Percentiles rank a stretch among this genome's conserved stretches.
phyloP scores from a whole-genome alignment of 2,888 invertebrate genomes.

The Oithona nana region DNA sequence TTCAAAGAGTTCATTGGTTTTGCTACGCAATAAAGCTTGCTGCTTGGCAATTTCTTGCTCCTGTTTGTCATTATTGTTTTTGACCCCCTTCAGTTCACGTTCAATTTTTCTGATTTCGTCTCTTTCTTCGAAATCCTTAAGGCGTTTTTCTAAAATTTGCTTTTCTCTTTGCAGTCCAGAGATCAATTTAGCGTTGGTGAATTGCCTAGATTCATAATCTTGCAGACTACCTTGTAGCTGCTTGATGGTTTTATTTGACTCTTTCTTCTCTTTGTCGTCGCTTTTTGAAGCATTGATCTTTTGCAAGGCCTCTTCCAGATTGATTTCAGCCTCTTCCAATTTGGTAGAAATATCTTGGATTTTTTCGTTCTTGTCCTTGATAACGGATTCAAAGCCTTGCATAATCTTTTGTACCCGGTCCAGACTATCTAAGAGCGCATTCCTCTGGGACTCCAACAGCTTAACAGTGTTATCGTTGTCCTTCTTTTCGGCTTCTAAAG shows the following conservation, averaged over 20 bases:
- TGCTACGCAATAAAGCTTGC: neutral
- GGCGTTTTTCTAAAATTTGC: neutral
- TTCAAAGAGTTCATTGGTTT: neutral
- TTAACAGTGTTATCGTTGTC: neutral
- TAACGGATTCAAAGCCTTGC: constrained; percentile 6
- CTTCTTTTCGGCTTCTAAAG: neutral
- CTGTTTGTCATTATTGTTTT: neutral
- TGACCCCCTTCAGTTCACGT: neutral
- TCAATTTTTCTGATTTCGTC: neutral
- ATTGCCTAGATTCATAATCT: neutral
- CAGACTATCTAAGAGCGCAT: constrained; percentile 7
- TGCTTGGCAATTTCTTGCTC: constrained; percentile 3
- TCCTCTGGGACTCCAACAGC: neutral
- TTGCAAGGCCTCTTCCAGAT: neutral
- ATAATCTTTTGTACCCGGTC: constrained; percentile 10
- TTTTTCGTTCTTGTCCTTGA: constrained; percentile 12
- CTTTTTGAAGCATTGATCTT: neutral
- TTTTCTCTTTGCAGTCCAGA: constrained; percentile 2
- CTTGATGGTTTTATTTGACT: neutral
- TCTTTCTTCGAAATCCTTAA: neutral
- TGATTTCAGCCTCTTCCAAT: constrained; percentile 1
- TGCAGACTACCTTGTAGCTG: constrained; percentile 2
- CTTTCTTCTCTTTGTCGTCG: neutral
- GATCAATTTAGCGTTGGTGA: neutral
- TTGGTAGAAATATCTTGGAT: neutral